Percentiles rank a stretch among this genome's conserved stretches.
Conservation (phyloP, 2,888 invertebrate species). For the Argyresthia albistria region DNA sequence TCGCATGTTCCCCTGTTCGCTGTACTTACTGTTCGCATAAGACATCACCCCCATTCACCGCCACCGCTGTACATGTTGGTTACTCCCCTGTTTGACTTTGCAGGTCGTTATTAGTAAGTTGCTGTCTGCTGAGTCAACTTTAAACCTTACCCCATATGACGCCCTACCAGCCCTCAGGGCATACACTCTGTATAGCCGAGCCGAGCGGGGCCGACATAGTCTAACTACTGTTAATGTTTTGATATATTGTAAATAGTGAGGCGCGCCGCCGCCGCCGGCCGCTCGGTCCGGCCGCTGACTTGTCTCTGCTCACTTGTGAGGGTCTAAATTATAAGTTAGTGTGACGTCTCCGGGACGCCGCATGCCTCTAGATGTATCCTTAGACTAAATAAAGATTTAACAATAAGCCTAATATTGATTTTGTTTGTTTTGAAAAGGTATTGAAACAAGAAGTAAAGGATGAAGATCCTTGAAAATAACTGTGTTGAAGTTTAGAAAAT, state of each 20-base stretch:
- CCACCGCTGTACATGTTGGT: conserved; percentile 37
- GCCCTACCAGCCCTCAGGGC: conserved; percentile 42
- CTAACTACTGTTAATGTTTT: conserved; percentile 17
- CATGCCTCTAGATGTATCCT: conserved; percentile 59
- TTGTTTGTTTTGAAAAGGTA: conserved; percentile 87
- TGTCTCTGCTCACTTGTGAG: conserved; percentile 28
- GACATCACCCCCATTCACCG: neutral
- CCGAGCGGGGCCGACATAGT: conserved; percentile 19
- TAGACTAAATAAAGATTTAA: conserved; percentile 61
- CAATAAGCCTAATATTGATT: conserved; percentile 76
- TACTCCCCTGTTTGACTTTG: conserved; percentile 65
- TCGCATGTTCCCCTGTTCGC: no score
- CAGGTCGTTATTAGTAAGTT: conserved; percentile 71
- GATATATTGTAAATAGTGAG: conserved; percentile 10
- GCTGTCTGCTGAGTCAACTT: conserved; percentile 50
- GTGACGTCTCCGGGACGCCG: conserved; percentile 37
- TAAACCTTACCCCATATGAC: conserved; percentile 40
- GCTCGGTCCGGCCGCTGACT: conserved; percentile 15
- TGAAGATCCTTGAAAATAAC: conserved; percentile 77
- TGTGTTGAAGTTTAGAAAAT: conserved; percentile 72
- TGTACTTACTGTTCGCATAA: no score
- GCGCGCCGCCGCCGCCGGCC: neutral
- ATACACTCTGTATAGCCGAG: conserved; percentile 37
- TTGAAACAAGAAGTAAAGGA: conserved; percentile 88
- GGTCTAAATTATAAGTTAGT: conserved; percentile 47